These are phyloP conservation scores for Polyommatus icarus DNA, from an alignment of 2,888 invertebrate genomes.

Conservation along the genomic window DNA sequence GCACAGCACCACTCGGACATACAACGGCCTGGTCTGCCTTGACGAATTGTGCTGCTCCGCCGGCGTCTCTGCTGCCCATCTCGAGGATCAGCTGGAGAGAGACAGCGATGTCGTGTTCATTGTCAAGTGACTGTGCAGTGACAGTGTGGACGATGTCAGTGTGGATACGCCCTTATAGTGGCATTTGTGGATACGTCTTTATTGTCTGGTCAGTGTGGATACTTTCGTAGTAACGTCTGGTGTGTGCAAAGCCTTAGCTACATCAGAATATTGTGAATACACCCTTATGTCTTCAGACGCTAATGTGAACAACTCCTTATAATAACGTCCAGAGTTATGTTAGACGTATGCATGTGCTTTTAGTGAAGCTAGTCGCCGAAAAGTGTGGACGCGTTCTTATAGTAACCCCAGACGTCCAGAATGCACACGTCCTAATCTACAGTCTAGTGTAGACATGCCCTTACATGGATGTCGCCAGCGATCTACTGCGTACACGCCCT, in stretches of 20 bases:
- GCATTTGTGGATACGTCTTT: not conserved
- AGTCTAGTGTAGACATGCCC: not conserved
- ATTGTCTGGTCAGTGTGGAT: not conserved
- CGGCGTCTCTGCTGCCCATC: slow-evolving; percentile 84
- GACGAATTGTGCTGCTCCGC: slow-evolving; percentile 93
- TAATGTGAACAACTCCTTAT: no score
- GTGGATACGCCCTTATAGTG: slow-evolving; percentile 1
- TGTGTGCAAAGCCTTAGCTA: no score
- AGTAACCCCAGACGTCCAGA: no score
- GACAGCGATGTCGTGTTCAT: slow-evolving; percentile 87
- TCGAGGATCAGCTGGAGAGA: slow-evolving; percentile 88
- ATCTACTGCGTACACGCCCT: not conserved
- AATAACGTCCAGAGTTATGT: no score
- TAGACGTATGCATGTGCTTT: no score
- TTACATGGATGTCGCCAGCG: not conserved
- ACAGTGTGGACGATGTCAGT: not conserved
- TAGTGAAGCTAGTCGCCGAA: no score
- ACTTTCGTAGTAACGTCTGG: no score
- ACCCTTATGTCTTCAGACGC: not conserved
- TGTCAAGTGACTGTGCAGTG: slow-evolving; percentile 56
- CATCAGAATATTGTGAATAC: not conserved
- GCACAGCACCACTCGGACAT: slow-evolving; percentile 61
- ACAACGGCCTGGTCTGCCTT: slow-evolving; percentile 80
- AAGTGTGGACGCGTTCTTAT: no score
- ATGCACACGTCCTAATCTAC: not conserved